Conservation (phyloP, 2,113 vertebrate species). For the Rissa tridactyla region DNA sequence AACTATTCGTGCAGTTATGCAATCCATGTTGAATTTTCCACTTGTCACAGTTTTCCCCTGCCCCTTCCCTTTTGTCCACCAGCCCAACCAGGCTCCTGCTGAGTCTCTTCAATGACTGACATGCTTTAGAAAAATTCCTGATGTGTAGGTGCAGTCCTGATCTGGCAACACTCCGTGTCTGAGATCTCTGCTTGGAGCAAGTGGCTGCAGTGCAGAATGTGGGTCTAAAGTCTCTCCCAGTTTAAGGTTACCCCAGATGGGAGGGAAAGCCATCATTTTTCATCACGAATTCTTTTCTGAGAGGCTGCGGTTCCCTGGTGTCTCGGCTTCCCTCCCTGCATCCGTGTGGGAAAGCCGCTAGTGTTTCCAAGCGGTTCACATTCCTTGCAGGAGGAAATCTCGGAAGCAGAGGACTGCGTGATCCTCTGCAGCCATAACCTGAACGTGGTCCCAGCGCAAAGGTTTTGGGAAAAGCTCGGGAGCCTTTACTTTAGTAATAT, state of each 20-base stretch:
- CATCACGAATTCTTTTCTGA: constrained; percentile 35
- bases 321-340: not conserved
- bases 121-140: not conserved
- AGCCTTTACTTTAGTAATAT: not conserved
- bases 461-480: not conserved
- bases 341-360: not conserved
- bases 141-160: not conserved
- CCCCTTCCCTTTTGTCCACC: constrained; percentile 24
- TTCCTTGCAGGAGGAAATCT: constrained; percentile 23
- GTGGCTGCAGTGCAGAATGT: not conserved
- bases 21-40: constrained; percentile 62
- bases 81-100: not conserved
- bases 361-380: not conserved
- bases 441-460: not conserved
- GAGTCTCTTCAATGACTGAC: constrained; percentile 12
- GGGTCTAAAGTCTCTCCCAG: not conserved
- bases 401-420: not conserved
- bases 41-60: constrained; percentile 48
- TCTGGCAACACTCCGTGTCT: not conserved
- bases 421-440: not conserved
- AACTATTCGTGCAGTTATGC: constrained; percentile 37
- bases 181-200: not conserved
- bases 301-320: constrained; percentile 27
- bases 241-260: not conserved
- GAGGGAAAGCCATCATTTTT: constrained; percentile 34